Evolutionary conservation across 2,888 invertebrate genomes (phyloP).

Genomic region (Anaspis maculata): DNA sequence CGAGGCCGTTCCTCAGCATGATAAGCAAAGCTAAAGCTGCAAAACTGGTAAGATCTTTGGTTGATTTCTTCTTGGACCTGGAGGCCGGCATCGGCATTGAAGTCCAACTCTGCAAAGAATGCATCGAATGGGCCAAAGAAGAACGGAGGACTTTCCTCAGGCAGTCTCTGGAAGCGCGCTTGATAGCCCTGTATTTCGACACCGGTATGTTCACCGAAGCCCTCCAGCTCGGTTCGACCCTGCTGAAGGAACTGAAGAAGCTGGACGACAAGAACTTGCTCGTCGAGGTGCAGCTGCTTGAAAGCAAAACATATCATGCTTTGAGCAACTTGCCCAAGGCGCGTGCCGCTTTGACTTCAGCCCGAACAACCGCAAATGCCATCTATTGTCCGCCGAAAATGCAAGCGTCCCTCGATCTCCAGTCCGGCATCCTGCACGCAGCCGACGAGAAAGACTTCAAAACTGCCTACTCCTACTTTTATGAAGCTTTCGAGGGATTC

Average conservation of each 20-base stretch:
- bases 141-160: slow-evolving; percentile 95
- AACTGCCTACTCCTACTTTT: slow-evolving; percentile 99
- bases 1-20: slow-evolving; percentile 86
- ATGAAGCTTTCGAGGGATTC: slow-evolving; percentile 98
- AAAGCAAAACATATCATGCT: slow-evolving; percentile 98
- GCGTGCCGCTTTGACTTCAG: slow-evolving; percentile 93
- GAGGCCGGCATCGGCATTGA: slow-evolving; percentile 95
- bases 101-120: slow-evolving; percentile 89
- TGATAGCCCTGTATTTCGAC: slow-evolving; percentile 92
- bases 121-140: slow-evolving; percentile 99
- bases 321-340: slow-evolving; percentile 95
- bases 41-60: slow-evolving; percentile 91
- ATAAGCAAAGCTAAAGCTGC: slow-evolving; percentile 99
- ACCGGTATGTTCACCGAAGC: slow-evolving; percentile 86
- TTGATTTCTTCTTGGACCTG: slow-evolving; percentile 95
- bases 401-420: slow-evolving; percentile 94
- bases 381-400: slow-evolving; percentile 99
- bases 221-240: slow-evolving; percentile 70
- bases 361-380: slow-evolving; percentile 98
- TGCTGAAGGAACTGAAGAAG: slow-evolving; percentile 94
- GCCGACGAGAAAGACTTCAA: slow-evolving; percentile 99
- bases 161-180: slow-evolving; percentile 89
- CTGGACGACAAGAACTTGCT: slow-evolving; percentile 97
- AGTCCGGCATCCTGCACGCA: slow-evolving; percentile 96
- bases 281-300: slow-evolving; percentile 95